phyloP scores from a whole-genome alignment of 2,113 vertebrate genomes.

The Indri indri region DNA sequence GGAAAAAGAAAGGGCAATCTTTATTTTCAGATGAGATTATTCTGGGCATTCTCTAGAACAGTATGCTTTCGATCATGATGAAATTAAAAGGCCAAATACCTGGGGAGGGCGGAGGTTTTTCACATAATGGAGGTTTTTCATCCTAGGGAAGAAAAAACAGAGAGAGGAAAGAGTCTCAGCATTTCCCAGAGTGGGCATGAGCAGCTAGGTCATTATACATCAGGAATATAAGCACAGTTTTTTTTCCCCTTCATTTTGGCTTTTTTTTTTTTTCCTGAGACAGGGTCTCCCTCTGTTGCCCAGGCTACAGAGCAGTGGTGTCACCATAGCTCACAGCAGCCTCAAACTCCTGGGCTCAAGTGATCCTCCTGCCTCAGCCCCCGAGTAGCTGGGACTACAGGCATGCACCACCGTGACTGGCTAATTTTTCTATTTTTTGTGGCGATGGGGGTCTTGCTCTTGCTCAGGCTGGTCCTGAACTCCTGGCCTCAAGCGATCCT shows the following conservation, averaged over 20 bases:
- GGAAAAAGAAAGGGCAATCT: neutral
- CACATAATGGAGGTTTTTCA: slow-evolving; percentile 41
- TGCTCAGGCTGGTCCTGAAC: too few species aligned
- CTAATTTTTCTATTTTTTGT: too few species aligned
- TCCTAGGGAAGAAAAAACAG: slow-evolving; percentile 79
- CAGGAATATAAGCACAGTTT: neutral
- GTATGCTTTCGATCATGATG: neutral
- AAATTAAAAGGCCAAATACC: slow-evolving; percentile 81
- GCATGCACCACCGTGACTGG: accelerated
- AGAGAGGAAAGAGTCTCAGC: neutral
- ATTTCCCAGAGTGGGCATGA: neutral
- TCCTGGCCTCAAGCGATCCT: too few species aligned
- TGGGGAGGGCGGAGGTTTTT: slow-evolving; percentile 82
- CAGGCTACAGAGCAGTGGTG: too few species aligned
- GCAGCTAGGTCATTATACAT: neutral
- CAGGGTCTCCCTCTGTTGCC: too few species aligned
- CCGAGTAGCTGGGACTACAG: too few species aligned
- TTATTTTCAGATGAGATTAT: neutral
- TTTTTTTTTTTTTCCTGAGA: neutral
- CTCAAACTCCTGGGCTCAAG: too few species aligned
- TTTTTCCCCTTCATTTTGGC: neutral
- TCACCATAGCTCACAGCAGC: too few species aligned
- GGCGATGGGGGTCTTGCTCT: too few species aligned
- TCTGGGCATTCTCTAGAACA: neutral
- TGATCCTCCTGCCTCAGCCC: too few species aligned